Conservation (phyloP, 92 coral and sea anemone species). For the Porites lobata region DNA sequence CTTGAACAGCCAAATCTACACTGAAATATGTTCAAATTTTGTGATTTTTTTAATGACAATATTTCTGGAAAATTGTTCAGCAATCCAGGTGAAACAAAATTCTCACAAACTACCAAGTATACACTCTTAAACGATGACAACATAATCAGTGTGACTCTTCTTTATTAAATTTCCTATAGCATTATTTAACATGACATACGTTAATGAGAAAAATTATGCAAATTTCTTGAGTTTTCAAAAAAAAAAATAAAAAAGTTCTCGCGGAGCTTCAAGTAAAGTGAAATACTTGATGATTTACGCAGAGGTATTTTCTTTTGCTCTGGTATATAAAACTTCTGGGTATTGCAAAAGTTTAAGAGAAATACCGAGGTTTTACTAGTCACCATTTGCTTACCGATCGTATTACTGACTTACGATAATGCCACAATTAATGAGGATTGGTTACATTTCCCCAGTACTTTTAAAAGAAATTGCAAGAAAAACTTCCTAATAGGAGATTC, state of each 20-base stretch:
- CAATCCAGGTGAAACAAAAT: background rate
- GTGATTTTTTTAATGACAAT: slow-evolving; percentile 16
- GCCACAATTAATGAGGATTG: no score
- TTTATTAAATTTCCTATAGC: background rate
- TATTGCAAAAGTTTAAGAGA: no score
- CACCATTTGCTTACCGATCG: no score
- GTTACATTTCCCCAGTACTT: no score
- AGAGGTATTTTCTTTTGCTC: no score
- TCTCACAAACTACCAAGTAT: background rate
- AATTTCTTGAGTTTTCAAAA: background rate
- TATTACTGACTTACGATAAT: no score
- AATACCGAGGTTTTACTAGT: no score
- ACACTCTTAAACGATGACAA: background rate
- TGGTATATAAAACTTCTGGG: no score
- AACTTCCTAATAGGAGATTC: no score
- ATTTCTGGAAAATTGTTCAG: background rate
- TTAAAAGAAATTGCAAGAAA: no score
- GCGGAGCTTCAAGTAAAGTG: background rate
- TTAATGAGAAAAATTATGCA: background rate
- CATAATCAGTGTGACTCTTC: background rate
- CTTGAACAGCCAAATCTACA: slow-evolving; percentile 5
- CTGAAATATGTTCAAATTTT: background rate
- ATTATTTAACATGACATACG: background rate
- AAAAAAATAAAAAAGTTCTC: background rate
- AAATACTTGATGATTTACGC: no score